Conservation (phyloP, 2,888 invertebrate genomes). For the Mylabris sibirica region DNA sequence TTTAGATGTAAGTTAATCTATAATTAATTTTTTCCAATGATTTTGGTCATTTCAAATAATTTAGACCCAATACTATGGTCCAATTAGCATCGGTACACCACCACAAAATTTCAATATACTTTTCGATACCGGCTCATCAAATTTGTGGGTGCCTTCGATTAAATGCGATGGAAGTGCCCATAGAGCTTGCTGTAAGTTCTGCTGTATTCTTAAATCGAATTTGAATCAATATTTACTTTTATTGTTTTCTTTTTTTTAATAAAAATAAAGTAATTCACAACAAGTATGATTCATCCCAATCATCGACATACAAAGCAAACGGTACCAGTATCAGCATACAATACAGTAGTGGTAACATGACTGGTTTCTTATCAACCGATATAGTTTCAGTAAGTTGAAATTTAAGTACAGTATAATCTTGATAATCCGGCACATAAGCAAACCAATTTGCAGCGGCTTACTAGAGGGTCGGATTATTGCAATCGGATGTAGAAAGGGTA, state of each 20-base stretch:
- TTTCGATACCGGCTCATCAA: slow-evolving; percentile 98
- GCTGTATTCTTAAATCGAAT: background rate
- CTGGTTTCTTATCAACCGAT: slow-evolving; percentile 94
- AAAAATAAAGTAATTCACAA: slow-evolving; percentile 82
- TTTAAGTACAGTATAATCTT: background rate
- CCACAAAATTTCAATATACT: slow-evolving; percentile 93
- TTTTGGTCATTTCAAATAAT: slow-evolving; percentile 27
- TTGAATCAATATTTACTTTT: slow-evolving; percentile 11
- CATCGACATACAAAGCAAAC: slow-evolving; percentile 82
- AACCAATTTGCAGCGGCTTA: no score
- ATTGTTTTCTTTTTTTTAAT: background rate
- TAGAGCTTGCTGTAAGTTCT: slow-evolving; percentile 87
- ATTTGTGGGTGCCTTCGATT: slow-evolving; percentile 98
- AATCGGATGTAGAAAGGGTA: no score
- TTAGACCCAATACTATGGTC: slow-evolving; percentile 95
- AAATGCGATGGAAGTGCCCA: slow-evolving; percentile 93
- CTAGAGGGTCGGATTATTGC: no score
- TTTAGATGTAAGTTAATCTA: slow-evolving; percentile 89
- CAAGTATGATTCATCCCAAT: slow-evolving; percentile 91
- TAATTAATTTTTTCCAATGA: slow-evolving; percentile 54
- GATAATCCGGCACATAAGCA: no score
- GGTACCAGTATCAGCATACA: slow-evolving; percentile 92
- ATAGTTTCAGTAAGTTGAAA: slow-evolving; percentile 75
- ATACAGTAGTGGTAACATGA: slow-evolving; percentile 96
- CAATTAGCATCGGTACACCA: slow-evolving; percentile 89